These are phyloP conservation scores for Cladorhizidae sp. DNA, from an alignment of 37 sponge, comb jelly and placozoan genomes.

Conservation along the genomic window DNA sequence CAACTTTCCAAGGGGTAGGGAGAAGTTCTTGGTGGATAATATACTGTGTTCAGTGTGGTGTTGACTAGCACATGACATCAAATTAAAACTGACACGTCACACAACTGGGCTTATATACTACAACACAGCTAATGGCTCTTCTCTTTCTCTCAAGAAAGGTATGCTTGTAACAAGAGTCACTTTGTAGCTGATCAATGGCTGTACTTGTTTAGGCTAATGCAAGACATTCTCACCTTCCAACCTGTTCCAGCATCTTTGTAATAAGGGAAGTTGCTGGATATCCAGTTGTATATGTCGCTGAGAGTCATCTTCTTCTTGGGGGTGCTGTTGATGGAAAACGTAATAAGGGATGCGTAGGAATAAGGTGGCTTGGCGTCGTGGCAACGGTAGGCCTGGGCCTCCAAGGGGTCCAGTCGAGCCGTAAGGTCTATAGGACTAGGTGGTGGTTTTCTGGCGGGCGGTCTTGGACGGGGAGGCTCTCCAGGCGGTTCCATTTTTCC, in stretches of 20 bases:
- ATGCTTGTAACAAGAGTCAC: too few species aligned
- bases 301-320: slow-evolving; percentile 76
- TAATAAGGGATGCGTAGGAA: slow-evolving; percentile 92
- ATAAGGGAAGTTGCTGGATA: slow-evolving; percentile 86
- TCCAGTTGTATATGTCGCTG: slow-evolving; percentile 95
- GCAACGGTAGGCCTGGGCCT: slow-evolving; percentile 66
- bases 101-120: too few species aligned
- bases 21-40: too few species aligned
- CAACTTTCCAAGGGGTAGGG: too few species aligned
- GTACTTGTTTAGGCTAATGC: neutral
- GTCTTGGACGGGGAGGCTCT: slow-evolving; percentile 3
- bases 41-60: too few species aligned
- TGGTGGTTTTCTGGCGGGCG: slow-evolving; percentile 65
- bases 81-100: too few species aligned
- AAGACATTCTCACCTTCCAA: slow-evolving; percentile 79
- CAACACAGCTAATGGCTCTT: too few species aligned
- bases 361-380: slow-evolving; percentile 90
- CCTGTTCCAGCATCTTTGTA: slow-evolving; percentile 91
- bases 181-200: too few species aligned
- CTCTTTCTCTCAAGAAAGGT: too few species aligned
- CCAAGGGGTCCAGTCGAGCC: slow-evolving; percentile 70
- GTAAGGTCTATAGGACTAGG: slow-evolving; percentile 80
- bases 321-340: slow-evolving; percentile 93
- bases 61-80: too few species aligned
- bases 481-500: neutral